phyloP scores from a whole-genome alignment of 2,888 invertebrate species.

The Polyommatus icarus region DNA sequence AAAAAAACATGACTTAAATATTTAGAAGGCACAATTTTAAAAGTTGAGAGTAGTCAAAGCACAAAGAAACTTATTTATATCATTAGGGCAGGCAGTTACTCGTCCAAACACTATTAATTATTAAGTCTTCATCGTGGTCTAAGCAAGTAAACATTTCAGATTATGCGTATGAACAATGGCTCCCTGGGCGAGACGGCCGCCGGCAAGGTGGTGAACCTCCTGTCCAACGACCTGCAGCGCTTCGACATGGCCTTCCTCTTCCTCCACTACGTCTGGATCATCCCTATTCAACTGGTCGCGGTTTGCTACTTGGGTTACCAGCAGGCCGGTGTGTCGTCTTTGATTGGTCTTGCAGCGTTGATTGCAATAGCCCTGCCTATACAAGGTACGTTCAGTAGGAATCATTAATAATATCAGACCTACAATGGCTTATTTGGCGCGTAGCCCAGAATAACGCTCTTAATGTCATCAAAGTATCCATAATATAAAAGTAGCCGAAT shows the following conservation, averaged over 20 bases:
- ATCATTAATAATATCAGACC: not conserved
- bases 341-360: conserved; percentile 85
- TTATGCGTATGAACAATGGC: conserved; percentile 73
- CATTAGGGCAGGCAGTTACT: too few species aligned
- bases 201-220: conserved; percentile 92
- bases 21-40: too few species aligned
- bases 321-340: conserved; percentile 82
- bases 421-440: too few species aligned
- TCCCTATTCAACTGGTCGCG: conserved; percentile 83
- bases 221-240: conserved; percentile 93
- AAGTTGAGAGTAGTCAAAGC: too few species aligned
- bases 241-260: conserved; percentile 89
- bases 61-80: too few species aligned
- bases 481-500: too few species aligned
- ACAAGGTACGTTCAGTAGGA: conserved; percentile 79
- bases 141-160: conserved; percentile 46
- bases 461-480: too few species aligned
- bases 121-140: conserved; percentile 24
- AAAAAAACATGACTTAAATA: too few species aligned
- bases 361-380: conserved; percentile 87
- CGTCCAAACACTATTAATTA: too few species aligned
- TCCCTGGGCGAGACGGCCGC: conserved; percentile 91
- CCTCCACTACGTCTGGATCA: conserved; percentile 90
- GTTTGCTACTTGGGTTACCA: conserved; percentile 85
- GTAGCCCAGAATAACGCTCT: too few species aligned